A percentile compares a stretch with the other conserved stretches of the same genome.
phyloP scores from a whole-genome alignment of 1,140 invertebrate species.

The Chymomyza costata region DNA sequence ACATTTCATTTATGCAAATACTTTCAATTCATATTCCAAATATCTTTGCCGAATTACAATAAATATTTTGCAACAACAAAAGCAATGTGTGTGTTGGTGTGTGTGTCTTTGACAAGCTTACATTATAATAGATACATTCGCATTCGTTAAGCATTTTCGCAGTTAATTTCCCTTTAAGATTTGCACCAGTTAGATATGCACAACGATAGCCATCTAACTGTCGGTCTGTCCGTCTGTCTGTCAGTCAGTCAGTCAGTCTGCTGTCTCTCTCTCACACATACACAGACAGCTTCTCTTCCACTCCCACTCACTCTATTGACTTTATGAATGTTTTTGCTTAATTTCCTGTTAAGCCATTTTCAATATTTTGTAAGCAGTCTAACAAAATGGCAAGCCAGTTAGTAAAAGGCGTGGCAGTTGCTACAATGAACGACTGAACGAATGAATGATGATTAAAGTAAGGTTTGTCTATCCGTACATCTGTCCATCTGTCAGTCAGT shows the following conservation, averaged over 20 bases:
- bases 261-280: neutral
- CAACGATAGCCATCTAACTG: slow-evolving; percentile 14
- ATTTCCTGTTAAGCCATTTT: slow-evolving; percentile 71
- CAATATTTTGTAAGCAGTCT: slow-evolving; percentile 38
- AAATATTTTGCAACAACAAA: slow-evolving; percentile 40
- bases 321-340: slow-evolving; percentile 43
- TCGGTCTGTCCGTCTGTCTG: too few relatives aligned
- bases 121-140: slow-evolving; percentile 15
- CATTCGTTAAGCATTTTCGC: slow-evolving; percentile 63
- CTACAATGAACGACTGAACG: too few relatives aligned
- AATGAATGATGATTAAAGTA: too few relatives aligned
- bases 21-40: slow-evolving; percentile 71
- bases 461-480: neutral
- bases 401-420: slow-evolving; percentile 52
- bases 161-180: slow-evolving; percentile 70
- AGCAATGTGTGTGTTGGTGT: slow-evolving; percentile 14
- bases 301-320: neutral
- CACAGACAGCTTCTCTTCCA: neutral
- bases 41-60: slow-evolving; percentile 71
- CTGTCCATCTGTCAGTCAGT: slow-evolving; percentile 24
- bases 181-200: slow-evolving; percentile 51
- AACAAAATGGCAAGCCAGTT: slow-evolving; percentile 55
- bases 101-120: too few relatives aligned
- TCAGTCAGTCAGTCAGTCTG: neutral
- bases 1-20: slow-evolving; percentile 73